These are phyloP conservation scores for Psophia crepitans DNA, from an alignment of 2,113 vertebrate genomes.

Conservation along the genomic window DNA sequence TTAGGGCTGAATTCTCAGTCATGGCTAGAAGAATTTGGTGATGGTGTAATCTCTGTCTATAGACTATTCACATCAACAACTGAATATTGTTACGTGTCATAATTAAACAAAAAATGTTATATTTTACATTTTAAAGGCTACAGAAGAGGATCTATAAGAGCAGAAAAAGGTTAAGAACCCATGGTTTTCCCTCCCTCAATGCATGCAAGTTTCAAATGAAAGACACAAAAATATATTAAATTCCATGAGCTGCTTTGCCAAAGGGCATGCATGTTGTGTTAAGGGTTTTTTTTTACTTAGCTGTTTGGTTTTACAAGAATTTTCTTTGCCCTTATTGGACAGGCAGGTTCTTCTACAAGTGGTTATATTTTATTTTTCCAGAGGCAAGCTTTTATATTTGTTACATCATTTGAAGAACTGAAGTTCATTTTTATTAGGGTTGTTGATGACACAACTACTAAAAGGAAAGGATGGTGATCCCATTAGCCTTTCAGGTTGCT, in stretches of 20 bases:
- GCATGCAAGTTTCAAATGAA: not conserved
- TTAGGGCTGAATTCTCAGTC: not conserved
- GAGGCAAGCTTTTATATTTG: conserved; percentile 14
- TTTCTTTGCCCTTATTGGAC: not conserved
- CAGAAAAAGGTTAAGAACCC: not conserved
- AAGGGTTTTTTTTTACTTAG: not conserved
- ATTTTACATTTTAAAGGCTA: not conserved
- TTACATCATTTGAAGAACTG: not conserved
- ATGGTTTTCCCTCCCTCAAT: not conserved
- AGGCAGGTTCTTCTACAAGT: not conserved
- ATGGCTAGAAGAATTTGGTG: not conserved
- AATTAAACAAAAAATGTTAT: not conserved
- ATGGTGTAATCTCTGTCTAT: not conserved
- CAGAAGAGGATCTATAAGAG: not conserved
- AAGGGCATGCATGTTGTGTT: not conserved
- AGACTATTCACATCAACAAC: not conserved
- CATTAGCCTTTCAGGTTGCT: conserved; percentile 30
- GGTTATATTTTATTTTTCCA: not conserved
- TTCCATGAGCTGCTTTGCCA: not conserved
- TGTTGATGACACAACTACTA: not conserved
- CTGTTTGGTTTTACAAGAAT: not conserved
- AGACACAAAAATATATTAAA: not conserved
- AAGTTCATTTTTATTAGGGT: not conserved
- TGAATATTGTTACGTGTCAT: not conserved
- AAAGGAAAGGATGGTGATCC: not conserved